Base-by-base conservation (phyloP, 2,888 invertebrate genomes). In the Drosophila peninsularis region DNA sequence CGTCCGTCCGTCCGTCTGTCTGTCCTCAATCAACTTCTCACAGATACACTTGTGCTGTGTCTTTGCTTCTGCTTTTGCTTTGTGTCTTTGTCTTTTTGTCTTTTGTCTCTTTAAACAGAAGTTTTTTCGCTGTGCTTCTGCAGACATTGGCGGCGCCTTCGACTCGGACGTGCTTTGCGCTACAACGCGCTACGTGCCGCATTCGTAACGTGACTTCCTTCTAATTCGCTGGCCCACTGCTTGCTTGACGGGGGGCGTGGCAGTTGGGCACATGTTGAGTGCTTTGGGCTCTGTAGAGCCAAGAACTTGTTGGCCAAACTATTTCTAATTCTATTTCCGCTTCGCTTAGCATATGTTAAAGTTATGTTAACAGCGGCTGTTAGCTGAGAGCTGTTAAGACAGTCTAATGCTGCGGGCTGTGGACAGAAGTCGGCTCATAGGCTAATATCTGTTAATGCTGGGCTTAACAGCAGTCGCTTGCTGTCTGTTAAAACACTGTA, bases 61-160 rank as follows among this genome's bases (percentile, higher is more conserved):
- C 52, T 69, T 62, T 62, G 58, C 44, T 27, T 63, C 56, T 62
- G 60, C 37, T n/a, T 32, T 39, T 61, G 62, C 45, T 50, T 11
- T 71, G 71, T 71, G 49, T 44, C 36, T 52, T 52, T 21, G 34
- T 37, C 21, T 34, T 3, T 14, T 32, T 50, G 50, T 50, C 34
- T 69, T 53, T 65, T 42, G 61, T 61, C 41, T 87, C 87, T 87
- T 84, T 78, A 87, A 87, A 75, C 84, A 56, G 75, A 72, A 69
- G 73, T 62, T 71, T 61, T 47, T 44, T n/a, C n/a, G 9, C n/a
- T 27, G n/a, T 17, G 45, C 70, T 36, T 27, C 70, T 36, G 71
- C 64, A 75, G 75, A 73, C 72, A 62, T 55, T 87, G 88, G 83
- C 88, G 88, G 88, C 88, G 86, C 86, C 86, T 83, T 78, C 68